phyloP scores from a whole-genome alignment of 2,888 invertebrate species.

The Chirona hameri region DNA sequence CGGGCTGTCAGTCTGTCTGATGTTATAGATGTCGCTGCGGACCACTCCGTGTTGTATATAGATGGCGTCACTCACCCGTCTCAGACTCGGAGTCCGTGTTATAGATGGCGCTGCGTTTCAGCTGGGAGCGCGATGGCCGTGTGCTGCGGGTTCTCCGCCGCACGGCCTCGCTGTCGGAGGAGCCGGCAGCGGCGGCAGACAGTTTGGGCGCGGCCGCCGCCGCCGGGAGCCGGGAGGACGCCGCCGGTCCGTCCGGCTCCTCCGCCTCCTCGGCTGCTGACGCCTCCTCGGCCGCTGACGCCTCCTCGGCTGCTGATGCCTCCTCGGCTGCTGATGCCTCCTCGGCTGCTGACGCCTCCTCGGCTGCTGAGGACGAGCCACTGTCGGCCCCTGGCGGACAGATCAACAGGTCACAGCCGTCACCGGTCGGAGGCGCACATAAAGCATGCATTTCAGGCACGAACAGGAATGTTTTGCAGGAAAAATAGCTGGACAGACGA shows the following conservation, averaged over 20 bases:
- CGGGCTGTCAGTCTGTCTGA: too few relatives aligned
- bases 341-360: not conserved
- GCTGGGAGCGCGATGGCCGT: conserved; percentile 1
- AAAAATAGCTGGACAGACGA: too few relatives aligned
- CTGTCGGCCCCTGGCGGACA: not conserved
- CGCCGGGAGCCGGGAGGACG: too few relatives aligned
- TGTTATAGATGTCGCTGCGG: too few relatives aligned
- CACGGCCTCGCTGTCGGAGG: conserved; percentile 13
- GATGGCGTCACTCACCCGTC: conserved; percentile 27
- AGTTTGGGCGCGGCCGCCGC: not conserved
- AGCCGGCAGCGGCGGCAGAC: not conserved
- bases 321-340: not conserved
- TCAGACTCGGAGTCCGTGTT: conserved; percentile 29
- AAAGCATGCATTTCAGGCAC: too few relatives aligned
- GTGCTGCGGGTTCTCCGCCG: conserved; percentile 13
- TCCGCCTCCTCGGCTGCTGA: conserved; percentile 3
- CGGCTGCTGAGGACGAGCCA: conserved; percentile 29
- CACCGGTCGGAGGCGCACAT: too few relatives aligned
- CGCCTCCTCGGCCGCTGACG: not conserved
- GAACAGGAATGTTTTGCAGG: too few relatives aligned
- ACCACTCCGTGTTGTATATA: not conserved
- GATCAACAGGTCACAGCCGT: too few relatives aligned
- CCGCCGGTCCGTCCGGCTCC: too few relatives aligned
- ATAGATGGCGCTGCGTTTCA: conserved; percentile 25
- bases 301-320: not conserved